phyloP scores from a whole-genome alignment of 2,113 vertebrate genomes.

The Chaetops frenatus region DNA sequence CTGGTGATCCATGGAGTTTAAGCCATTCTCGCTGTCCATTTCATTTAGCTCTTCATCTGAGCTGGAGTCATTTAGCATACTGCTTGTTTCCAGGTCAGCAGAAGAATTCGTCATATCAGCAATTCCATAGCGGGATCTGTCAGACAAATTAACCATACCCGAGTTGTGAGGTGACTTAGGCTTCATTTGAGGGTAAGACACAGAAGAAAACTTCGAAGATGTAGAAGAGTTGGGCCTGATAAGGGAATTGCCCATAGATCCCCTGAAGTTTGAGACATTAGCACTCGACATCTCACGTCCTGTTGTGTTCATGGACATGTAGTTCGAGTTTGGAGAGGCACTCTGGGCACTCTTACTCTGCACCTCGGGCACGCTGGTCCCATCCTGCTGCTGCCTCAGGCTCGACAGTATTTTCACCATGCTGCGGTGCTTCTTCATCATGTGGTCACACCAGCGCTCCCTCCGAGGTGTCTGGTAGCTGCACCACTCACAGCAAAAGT shows the following conservation, averaged over 20 bases:
- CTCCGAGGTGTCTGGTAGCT: conserved; percentile 90
- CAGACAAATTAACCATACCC: conserved; percentile 85
- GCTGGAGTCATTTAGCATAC: conserved; percentile 87
- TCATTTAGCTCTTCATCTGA: conserved; percentile 91
- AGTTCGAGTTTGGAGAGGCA: conserved; percentile 77
- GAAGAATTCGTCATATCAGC: conserved; percentile 81
- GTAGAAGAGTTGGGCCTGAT: conserved; percentile 73
- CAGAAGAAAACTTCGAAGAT: conserved; percentile 76
- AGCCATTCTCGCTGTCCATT: conserved; percentile 86
- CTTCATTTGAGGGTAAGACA: conserved; percentile 85
- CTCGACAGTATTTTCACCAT: conserved; percentile 93
- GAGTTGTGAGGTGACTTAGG: conserved; percentile 84
- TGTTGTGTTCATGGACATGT: conserved; percentile 69
- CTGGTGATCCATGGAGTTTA: conserved; percentile 82
- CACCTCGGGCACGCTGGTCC: conserved; percentile 69
- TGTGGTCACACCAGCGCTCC: conserved; percentile 90
- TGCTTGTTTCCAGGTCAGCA: conserved; percentile 79
- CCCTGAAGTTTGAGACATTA: conserved; percentile 67
- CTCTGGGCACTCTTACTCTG: conserved; percentile 76
- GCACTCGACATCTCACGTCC: conserved; percentile 75
- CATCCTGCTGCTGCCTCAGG: conserved; percentile 79
- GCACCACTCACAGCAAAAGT: conserved; percentile 96
- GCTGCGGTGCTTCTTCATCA: conserved; percentile 94
- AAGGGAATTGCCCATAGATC: conserved; percentile 71
- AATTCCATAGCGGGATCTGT: conserved; percentile 79